A percentile compares a stretch with the other conserved stretches of the same genome.
Conservation (phyloP, 2,888 invertebrate genomes). For the Cactoblastis cactorum region DNA sequence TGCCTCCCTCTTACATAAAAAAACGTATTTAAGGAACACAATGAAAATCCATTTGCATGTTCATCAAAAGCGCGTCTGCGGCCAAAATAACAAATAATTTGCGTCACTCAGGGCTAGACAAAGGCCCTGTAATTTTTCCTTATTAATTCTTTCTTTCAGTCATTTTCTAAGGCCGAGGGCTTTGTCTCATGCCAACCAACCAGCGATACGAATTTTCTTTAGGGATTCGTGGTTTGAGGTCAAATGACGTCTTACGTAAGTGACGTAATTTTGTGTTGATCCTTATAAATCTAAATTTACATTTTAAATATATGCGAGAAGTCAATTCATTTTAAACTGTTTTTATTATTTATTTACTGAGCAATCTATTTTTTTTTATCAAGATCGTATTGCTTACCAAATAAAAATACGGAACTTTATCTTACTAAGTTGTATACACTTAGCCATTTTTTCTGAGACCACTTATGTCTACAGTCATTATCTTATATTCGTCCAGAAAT, state of each 20-base stretch:
- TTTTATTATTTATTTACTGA: too few relatives aligned
- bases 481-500: background rate
- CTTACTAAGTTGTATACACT: too few relatives aligned
- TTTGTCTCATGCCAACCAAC: slow-evolving; percentile 7
- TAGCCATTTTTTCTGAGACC: background rate
- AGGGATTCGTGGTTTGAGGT: background rate
- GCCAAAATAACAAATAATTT: slow-evolving; percentile 6
- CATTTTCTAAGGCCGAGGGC: slow-evolving; percentile 17
- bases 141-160: slow-evolving; percentile 22
- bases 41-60: slow-evolving; percentile 8
- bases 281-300: too few relatives aligned
- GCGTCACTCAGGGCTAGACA: background rate
- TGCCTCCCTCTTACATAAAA: too few relatives aligned
- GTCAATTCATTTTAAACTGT: too few relatives aligned
- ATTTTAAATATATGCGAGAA: too few relatives aligned
- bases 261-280: too few relatives aligned
- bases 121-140: slow-evolving; percentile 17
- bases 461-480: slow-evolving; percentile 1
- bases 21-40: background rate
- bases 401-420: background rate
- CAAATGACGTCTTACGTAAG: too few relatives aligned
- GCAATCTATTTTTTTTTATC: background rate
- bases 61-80: background rate
- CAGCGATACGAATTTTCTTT: background rate
- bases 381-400: background rate